A percentile compares a stretch with the other conserved stretches of the same genome.
Evolutionary conservation across 2,113 vertebrate species (phyloP).

Genomic region (Hemiscyllium ocellatum): DNA sequence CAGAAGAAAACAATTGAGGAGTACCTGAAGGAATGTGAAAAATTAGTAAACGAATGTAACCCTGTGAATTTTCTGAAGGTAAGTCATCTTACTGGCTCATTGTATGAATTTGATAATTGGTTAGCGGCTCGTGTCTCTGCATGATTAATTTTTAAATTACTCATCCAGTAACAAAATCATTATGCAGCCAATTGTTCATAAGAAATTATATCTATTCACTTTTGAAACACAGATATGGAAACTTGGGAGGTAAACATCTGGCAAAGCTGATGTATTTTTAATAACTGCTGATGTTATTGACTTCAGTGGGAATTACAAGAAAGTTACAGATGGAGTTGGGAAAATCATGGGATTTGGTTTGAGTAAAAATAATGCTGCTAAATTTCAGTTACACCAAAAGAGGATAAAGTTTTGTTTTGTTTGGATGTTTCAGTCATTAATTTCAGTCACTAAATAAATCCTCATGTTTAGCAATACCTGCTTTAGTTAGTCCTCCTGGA

Average conservation of each 20-base stretch:
- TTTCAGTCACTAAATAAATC: not conserved
- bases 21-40: constrained; percentile 54
- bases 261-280: not conserved
- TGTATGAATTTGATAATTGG: not conserved
- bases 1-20: constrained; percentile 51
- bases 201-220: not conserved
- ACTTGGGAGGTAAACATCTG: not conserved
- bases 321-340: not conserved
- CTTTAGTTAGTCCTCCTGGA: not conserved
- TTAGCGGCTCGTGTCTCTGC: not conserved
- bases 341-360: not conserved
- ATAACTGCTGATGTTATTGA: not conserved
- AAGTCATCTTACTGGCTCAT: constrained; percentile 1
- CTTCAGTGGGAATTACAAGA: not conserved
- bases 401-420: not conserved
- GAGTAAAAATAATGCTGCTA: not conserved
- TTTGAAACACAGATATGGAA: not conserved
- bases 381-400: not conserved
- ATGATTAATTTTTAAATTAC: not conserved
- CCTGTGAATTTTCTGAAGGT: constrained; percentile 56
- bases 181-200: not conserved
- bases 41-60: constrained; percentile 54
- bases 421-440: not conserved
- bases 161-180: not conserved
- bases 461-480: not conserved